Evolutionary conservation across 35 echinoderm and acorn worm species (phyloP).

Genomic region (Hemicentrotus pulcherrimus): DNA sequence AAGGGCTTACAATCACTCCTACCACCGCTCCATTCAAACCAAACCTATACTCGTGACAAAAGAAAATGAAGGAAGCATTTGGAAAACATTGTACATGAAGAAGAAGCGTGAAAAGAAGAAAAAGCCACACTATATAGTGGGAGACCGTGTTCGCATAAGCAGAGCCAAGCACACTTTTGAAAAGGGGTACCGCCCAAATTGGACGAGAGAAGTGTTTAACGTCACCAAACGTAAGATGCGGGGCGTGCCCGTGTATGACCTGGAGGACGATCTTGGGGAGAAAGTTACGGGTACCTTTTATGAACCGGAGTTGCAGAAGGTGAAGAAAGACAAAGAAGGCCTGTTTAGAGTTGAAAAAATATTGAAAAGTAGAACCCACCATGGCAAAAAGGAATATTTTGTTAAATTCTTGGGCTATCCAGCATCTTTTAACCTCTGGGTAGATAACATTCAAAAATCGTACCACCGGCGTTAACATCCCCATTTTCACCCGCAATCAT

Average conservation of each 20-base stretch:
- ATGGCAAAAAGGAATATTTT: constrained; percentile 47
- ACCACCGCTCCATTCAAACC: constrained; percentile 66
- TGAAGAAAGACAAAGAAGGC: constrained; percentile 36
- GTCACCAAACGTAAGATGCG: background rate
- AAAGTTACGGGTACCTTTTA: constrained; percentile 53
- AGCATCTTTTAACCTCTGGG: constrained; percentile 38
- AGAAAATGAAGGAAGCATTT: constrained; percentile 58
- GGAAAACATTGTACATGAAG: constrained; percentile 54
- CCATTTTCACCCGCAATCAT: background rate
- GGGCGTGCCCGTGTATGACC: constrained; percentile 31
- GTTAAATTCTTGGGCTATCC: constrained; percentile 57
- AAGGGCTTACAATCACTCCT: constrained; percentile 62
- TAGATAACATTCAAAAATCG: constrained; percentile 32
- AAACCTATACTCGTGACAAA: constrained; percentile 58
- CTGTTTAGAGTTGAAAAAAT: constrained; percentile 52
- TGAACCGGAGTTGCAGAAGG: constrained; percentile 51
- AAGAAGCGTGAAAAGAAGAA: background rate
- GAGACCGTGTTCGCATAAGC: constrained; percentile 63
- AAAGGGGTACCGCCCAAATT: constrained; percentile 56
- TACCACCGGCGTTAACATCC: background rate
- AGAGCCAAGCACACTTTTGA: no score
- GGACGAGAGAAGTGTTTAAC: constrained; percentile 56
- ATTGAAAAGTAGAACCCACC: constrained; percentile 37
- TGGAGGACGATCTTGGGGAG: constrained; percentile 49
- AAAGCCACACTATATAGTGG: constrained; percentile 49